phyloP scores from a whole-genome alignment of 2,888 invertebrate species.

The Theretra japonica region DNA sequence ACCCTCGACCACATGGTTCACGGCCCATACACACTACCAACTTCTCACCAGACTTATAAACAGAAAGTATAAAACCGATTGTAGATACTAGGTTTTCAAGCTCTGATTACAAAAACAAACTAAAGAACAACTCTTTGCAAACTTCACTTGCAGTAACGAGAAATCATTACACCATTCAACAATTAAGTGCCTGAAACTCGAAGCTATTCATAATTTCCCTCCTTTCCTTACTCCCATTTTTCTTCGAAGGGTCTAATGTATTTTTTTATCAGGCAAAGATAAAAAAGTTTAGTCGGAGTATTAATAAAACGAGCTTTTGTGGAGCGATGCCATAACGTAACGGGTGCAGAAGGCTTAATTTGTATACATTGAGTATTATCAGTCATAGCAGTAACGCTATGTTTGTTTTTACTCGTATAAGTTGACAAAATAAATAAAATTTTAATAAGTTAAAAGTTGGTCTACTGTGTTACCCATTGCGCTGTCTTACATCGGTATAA shows the following conservation, averaged over 20 bases:
- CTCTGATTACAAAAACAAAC: not conserved
- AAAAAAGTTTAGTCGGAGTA: conserved; percentile 45
- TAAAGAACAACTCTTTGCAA: not conserved
- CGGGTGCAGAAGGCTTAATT: not conserved
- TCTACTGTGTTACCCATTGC: too few relatives aligned
- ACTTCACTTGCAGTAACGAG: conserved; percentile 8
- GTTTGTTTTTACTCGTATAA: not conserved
- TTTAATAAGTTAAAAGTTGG: too few relatives aligned
- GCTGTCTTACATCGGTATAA: too few relatives aligned
- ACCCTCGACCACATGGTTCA: too few relatives aligned
- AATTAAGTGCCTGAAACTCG: conserved; percentile 25
- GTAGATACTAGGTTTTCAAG: too few relatives aligned
- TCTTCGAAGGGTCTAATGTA: conserved; percentile 23
- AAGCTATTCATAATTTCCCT: not conserved
- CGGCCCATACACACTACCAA: too few relatives aligned
- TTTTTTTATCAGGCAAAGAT: conserved; percentile 12
- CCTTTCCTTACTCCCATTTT: conserved; percentile 11
- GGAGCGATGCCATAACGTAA: not conserved
- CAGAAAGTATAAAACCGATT: too few relatives aligned
- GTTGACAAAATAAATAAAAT: too few relatives aligned
- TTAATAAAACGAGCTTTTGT: conserved; percentile 28
- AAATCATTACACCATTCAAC: conserved; percentile 20
- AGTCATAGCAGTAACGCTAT: too few relatives aligned
- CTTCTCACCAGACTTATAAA: too few relatives aligned
- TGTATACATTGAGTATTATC: not conserved